Percentiles rank a stretch among this genome's conserved stretches.
Evolutionary conservation across 1,140 invertebrate species (phyloP).

Genomic region (Pomacea maculata): DNA sequence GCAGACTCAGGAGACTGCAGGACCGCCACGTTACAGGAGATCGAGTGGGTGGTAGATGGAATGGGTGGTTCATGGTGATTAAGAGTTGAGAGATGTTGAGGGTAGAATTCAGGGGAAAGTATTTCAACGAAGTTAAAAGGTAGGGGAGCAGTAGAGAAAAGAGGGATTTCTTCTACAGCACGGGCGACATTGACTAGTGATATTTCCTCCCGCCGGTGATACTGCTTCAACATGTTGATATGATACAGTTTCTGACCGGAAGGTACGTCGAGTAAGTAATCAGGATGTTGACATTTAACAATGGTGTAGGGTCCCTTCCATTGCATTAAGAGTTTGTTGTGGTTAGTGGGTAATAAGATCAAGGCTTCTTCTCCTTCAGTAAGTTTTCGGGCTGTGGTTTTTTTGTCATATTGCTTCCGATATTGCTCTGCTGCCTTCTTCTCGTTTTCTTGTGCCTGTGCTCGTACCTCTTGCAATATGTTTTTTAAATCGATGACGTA

Average conservation of each 20-base stretch:
- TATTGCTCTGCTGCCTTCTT: constrained; percentile 4
- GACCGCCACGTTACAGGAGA: too few species aligned
- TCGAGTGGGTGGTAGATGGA: too few species aligned
- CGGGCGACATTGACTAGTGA: too few species aligned
- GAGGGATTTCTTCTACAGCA: too few species aligned
- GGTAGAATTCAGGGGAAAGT: too few species aligned
- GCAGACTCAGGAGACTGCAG: too few species aligned
- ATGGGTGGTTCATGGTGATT: too few species aligned
- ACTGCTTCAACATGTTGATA: constrained; percentile 32
- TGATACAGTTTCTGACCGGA: constrained; percentile 16
- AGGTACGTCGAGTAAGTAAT: not conserved
- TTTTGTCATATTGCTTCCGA: constrained; percentile 14
- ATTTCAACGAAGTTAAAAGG: too few species aligned
- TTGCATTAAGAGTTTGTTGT: constrained; percentile 29
- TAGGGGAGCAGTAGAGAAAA: too few species aligned
- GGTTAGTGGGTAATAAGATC: constrained; percentile 22
- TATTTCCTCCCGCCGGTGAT: not conserved
- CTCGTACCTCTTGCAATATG: not conserved
- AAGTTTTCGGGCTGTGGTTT: constrained; percentile 26
- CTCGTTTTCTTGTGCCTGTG: constrained; percentile 22
- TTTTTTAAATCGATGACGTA: constrained; percentile 11
- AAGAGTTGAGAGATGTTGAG: too few species aligned
- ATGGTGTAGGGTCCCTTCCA: constrained; percentile 37
- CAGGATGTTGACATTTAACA: not conserved
- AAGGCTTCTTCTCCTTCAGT: constrained; percentile 27